Evolutionary conservation across 2,113 vertebrate genomes (phyloP).

Genomic region (Canis aureus): DNA sequence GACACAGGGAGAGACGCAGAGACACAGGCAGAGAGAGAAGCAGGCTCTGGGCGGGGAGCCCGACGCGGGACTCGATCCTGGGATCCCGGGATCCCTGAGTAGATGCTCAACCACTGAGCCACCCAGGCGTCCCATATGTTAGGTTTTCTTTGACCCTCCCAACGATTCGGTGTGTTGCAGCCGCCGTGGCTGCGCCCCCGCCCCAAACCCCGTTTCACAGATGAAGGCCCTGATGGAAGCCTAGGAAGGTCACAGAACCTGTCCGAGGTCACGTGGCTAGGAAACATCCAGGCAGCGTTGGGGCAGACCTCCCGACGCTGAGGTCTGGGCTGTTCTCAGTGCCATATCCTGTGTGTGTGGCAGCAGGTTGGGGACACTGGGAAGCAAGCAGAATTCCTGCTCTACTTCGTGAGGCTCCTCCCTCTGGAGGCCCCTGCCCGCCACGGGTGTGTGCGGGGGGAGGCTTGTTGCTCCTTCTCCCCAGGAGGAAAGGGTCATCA

Average conservation of each 20-base stretch:
- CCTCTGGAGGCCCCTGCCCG: rapidly evolving
- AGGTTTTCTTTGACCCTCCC: not conserved
- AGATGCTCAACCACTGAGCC: no score
- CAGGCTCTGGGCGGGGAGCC: no score
- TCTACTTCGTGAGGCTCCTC: not conserved
- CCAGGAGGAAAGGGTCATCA: not conserved
- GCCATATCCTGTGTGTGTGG: rapidly evolving
- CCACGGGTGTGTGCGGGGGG: rapidly evolving
- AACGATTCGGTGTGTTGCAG: not conserved
- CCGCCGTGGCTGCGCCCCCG: not conserved
- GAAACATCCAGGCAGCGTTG: not conserved
- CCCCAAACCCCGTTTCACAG: not conserved
- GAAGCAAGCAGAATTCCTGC: not conserved
- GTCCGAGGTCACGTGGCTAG: not conserved
- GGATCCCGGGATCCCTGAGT: no score
- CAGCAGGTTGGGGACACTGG: not conserved
- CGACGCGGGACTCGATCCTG: no score
- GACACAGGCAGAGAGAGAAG: no score
- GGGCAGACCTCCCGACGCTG: not conserved
- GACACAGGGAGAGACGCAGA: no score
- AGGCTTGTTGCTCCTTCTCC: not conserved
- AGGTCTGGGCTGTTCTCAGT: not conserved
- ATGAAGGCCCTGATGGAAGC: not conserved
- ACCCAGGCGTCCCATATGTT: no score
- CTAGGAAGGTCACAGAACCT: conserved; percentile 19